Conservation (phyloP, 2,113 vertebrate genomes). For the Sander vitreus region DNA sequence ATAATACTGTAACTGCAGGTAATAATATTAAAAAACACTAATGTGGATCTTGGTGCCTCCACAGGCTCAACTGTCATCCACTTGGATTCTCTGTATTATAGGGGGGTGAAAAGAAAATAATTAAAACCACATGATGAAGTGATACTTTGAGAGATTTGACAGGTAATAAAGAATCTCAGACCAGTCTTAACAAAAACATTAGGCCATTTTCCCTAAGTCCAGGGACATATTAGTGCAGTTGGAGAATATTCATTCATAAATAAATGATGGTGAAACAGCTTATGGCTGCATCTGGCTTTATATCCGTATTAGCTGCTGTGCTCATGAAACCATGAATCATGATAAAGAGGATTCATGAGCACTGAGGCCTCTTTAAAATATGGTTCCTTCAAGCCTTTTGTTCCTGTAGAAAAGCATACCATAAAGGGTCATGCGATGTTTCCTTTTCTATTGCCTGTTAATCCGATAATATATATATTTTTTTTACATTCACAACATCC, state of each 20-base stretch:
- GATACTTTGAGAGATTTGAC: conserved; percentile 67
- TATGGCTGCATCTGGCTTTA: conserved; percentile 77
- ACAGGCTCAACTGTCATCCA: conserved; percentile 12
- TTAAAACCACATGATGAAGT: conserved; percentile 60
- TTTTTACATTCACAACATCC: not conserved
- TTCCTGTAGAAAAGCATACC: conserved; percentile 35
- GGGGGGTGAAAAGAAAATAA: conserved; percentile 24
- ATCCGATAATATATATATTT: not conserved
- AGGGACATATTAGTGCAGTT: conserved; percentile 73
- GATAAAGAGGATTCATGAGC: conserved; percentile 75
- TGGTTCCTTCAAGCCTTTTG: conserved; percentile 46
- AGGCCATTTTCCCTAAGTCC: conserved; percentile 71
- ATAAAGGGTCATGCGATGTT: conserved; percentile 17
- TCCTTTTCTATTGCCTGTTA: conserved; percentile 1
- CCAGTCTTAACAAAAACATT: conserved; percentile 71
- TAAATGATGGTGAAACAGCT: conserved; percentile 79
- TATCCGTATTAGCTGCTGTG: conserved; percentile 67
- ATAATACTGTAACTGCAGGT: conserved; percentile 28
- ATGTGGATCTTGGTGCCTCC: conserved; percentile 1
- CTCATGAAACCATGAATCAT: conserved; percentile 76
- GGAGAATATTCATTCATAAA: conserved; percentile 80
- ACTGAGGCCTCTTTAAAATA: conserved; percentile 50
- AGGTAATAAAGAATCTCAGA: conserved; percentile 76
- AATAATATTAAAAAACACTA: conserved; percentile 35
- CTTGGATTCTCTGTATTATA: conserved; percentile 6